Conservation (phyloP, 1,140 invertebrate genomes). For the Brachionus angularis region DNA sequence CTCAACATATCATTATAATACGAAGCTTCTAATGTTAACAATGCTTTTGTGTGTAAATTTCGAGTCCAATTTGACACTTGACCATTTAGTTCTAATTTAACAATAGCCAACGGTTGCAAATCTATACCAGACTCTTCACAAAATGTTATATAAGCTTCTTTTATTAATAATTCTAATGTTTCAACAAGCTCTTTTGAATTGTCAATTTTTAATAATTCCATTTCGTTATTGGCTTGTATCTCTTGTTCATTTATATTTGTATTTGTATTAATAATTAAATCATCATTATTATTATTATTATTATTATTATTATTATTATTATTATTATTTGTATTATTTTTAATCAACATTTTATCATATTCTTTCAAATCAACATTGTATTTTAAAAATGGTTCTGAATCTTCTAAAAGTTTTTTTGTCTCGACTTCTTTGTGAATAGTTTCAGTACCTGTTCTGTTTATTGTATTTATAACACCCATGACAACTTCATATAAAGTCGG, state of each 20-base stretch:
- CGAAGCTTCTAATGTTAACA: slow-evolving; percentile 66
- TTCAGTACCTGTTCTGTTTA: slow-evolving; percentile 37
- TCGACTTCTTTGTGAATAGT: background rate
- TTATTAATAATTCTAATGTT: slow-evolving; percentile 1
- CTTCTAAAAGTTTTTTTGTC: background rate
- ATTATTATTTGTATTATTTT: too few species aligned
- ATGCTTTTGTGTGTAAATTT: slow-evolving; percentile 55
- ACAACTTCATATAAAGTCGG: slow-evolving; percentile 40
- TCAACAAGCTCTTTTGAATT: background rate
- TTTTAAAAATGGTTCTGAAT: slow-evolving; percentile 34
- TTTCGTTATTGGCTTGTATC: background rate
- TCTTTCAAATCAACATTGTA: background rate
- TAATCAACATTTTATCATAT: too few species aligned
- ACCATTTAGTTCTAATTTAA: slow-evolving; percentile 25
- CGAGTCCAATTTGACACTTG: slow-evolving; percentile 30
- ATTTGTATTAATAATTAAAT: background rate
- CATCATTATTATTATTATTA: background rate
- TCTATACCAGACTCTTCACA: slow-evolving; percentile 24
- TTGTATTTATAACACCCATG: slow-evolving; percentile 22
- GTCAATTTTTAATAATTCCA: too few species aligned
- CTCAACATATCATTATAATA: slow-evolving; percentile 70
- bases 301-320: too few species aligned
- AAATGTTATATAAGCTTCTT: slow-evolving; percentile 15
- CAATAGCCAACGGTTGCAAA: slow-evolving; percentile 33
- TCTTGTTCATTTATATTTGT: background rate